Evolutionary conservation across 2,797 vertebrate species (phyloP), one percentile per base, ranked within the genome.

Genomic region (Onychomys torridus): DNA sequence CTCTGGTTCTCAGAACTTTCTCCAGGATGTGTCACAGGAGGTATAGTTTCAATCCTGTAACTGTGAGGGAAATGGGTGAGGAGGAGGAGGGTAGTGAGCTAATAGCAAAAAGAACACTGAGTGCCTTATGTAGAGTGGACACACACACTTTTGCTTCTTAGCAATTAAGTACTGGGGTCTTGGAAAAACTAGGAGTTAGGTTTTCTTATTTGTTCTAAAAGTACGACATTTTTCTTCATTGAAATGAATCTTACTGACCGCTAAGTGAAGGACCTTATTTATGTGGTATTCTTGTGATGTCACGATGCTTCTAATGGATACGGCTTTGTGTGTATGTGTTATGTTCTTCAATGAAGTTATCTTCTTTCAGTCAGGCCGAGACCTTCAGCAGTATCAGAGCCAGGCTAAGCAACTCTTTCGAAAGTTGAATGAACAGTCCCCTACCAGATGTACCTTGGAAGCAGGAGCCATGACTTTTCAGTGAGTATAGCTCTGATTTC

Each of bases 391-490:
- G 96, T 99, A 99, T 98, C 99, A 99, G 98, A 99, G 99, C 98
- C 99, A 99, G 96, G 99, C 99, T 2, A 99, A 99, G 98, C 99
- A 99, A 98, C 99, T 99, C 65, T 99, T 99, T 97, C 99, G 99
- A 93, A 99, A 99, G 94, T 98, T 99, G 97, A 99, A 99, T n/a
- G 99, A 99, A 76, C 99, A 99, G 97, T 99, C 99, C 91, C 99
- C 99, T 57, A 99, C 99, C 1, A 99, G 99, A n/a, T 99, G 99
- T 97, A 99, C 99, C 0, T 98, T 99, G 95, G 99, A 99, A 98
- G 99, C 99, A 0, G 99, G 99, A 13, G 98, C 99, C 52, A 99
- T 99, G 99, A 97, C 99, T 86, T 99, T 99, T 98, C 99, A 99
- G 99, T 99, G 97, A 99, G 99, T 99, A 95, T 12, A 77, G 73